Conservation (phyloP, 2,797 vertebrate genomes). For the Acanthopagrus latus region DNA sequence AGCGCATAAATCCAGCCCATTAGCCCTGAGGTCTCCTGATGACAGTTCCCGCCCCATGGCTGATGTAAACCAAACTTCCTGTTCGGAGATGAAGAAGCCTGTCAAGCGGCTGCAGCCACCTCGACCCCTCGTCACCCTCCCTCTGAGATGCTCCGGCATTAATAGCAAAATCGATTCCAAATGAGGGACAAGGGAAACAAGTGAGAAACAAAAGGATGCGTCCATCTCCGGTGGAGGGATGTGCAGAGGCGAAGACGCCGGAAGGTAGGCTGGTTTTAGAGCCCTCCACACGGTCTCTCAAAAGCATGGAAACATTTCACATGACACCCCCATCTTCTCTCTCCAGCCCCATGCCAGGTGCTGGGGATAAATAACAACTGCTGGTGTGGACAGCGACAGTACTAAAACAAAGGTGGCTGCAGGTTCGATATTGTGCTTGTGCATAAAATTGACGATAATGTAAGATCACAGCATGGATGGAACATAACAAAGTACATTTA, state of each 20-base stretch:
- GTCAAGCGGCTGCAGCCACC: constrained; percentile 78
- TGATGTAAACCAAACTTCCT: constrained; percentile 86
- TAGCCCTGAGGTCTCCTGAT: constrained; percentile 66
- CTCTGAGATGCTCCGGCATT: constrained; percentile 71
- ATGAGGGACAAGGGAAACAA: constrained; percentile 74
- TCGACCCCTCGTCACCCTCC: constrained; percentile 75
- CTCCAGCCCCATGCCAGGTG: constrained; percentile 26
- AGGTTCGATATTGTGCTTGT: constrained; percentile 11
- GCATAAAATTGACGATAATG: no score
- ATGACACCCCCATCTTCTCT: constrained; percentile 17
- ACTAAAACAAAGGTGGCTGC: not conserved
- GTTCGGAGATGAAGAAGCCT: constrained; percentile 84
- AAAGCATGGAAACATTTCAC: constrained; percentile 41
- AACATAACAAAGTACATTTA: no score
- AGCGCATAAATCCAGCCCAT: constrained; percentile 81
- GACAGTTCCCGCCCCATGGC: constrained; percentile 82
- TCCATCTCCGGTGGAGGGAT: constrained; percentile 70
- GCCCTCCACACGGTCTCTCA: constrained; percentile 17
- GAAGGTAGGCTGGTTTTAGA: constrained; percentile 23
- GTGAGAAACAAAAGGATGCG: constrained; percentile 54
- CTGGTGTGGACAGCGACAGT: not conserved
- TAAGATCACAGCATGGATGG: no score
- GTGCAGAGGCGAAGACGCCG: constrained; percentile 40
- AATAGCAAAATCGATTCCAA: constrained; percentile 84
- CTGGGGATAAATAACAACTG: constrained; percentile 24